Conservation (phyloP, 2,797 vertebrate species). For the Chelon auratus region DNA sequence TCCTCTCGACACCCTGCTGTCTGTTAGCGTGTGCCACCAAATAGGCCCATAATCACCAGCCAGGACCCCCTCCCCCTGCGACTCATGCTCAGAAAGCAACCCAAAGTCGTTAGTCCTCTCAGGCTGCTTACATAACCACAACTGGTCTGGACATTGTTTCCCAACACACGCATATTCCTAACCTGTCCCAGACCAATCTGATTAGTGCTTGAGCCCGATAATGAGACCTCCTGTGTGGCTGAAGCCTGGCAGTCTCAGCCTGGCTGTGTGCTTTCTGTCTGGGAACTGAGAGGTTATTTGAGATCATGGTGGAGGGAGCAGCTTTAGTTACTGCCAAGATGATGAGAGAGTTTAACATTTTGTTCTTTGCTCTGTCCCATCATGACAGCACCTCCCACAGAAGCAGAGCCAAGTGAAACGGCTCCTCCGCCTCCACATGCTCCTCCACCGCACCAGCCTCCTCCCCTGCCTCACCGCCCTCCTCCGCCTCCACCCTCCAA, state of each 20-base stretch:
- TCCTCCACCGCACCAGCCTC: slow-evolving; percentile 92
- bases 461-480: slow-evolving; percentile 91
- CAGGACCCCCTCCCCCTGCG: slow-evolving; percentile 37
- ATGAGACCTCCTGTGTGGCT: slow-evolving; percentile 64
- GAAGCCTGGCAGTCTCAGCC: slow-evolving; percentile 25
- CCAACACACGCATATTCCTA: slow-evolving; percentile 43
- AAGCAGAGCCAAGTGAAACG: slow-evolving; percentile 88
- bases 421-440: slow-evolving; percentile 88
- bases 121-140: slow-evolving; percentile 60
- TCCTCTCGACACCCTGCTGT: slow-evolving; percentile 1
- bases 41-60: slow-evolving; percentile 37
- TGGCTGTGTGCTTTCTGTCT: slow-evolving; percentile 41
- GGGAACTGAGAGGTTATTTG: slow-evolving; percentile 34
- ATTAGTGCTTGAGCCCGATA: slow-evolving; percentile 66
- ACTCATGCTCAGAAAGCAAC: slow-evolving; percentile 24
- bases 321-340: neutral
- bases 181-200: slow-evolving; percentile 65
- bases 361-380: slow-evolving; percentile 25
- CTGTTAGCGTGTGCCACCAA: slow-evolving; percentile 20
- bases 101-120: slow-evolving; percentile 46
- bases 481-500: slow-evolving; percentile 91
- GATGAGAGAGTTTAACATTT: neutral
- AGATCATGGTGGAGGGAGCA: neutral
- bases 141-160: slow-evolving; percentile 56
- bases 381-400: slow-evolving; percentile 82